A percentile compares a stretch with the other conserved stretches of the same genome.
Conservation (phyloP, 2,888 invertebrate genomes). For the Platycheirus albimanus region DNA sequence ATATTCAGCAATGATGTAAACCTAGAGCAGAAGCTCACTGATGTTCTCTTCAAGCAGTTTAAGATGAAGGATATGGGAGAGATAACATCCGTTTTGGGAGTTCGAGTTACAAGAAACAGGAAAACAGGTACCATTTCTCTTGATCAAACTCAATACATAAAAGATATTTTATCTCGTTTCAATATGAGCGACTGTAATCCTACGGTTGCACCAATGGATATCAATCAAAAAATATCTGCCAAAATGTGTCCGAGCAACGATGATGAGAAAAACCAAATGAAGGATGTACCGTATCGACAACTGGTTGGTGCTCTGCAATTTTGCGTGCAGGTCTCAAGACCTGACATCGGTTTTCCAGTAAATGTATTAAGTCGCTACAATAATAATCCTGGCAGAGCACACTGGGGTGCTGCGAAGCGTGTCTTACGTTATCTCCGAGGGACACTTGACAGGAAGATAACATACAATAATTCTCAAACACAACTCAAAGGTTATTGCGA, state of each 20-base stretch:
- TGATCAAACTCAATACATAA: slow-evolving; percentile 58
- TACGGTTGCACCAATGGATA: slow-evolving; percentile 50
- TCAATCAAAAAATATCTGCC: slow-evolving; percentile 41
- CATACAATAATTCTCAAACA: slow-evolving; percentile 28
- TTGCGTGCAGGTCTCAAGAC: slow-evolving; percentile 38
- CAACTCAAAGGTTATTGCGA: slow-evolving; percentile 30
- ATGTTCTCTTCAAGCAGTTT: slow-evolving; percentile 38
- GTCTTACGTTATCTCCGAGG: slow-evolving; percentile 76
- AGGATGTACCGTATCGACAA: slow-evolving; percentile 49
- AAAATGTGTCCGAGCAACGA: slow-evolving; percentile 57
- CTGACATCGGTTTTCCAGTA: slow-evolving; percentile 58
- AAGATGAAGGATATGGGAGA: slow-evolving; percentile 48
- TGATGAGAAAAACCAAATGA: slow-evolving; percentile 39
- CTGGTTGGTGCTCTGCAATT: slow-evolving; percentile 27
- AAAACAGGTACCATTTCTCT: slow-evolving; percentile 49
- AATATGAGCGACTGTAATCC: slow-evolving; percentile 64
- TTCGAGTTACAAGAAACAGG: slow-evolving; percentile 51
- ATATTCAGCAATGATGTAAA: slow-evolving; percentile 45
- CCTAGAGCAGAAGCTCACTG: slow-evolving; percentile 38
- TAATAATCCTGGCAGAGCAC: slow-evolving; percentile 55
- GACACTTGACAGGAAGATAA: slow-evolving; percentile 39
- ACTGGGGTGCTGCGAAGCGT: slow-evolving; percentile 72
- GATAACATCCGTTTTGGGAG: slow-evolving; percentile 42
- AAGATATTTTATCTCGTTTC: slow-evolving; percentile 50
- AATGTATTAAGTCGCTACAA: slow-evolving; percentile 55